phyloP scores from a whole-genome alignment of 2,888 invertebrate species.

The Aradus depressus region DNA sequence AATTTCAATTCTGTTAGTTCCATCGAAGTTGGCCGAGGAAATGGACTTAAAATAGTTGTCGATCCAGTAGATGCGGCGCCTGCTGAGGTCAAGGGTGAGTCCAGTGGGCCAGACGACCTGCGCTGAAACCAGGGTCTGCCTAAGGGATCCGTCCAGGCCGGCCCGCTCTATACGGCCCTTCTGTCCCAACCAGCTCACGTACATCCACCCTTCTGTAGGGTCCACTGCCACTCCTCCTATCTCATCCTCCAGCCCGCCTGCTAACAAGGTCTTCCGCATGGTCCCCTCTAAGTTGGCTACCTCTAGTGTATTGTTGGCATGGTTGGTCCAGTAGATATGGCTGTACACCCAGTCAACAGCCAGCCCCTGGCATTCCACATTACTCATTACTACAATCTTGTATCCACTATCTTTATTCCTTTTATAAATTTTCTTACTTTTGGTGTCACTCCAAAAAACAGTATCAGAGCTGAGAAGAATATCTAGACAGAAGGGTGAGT shows the following conservation, averaged over 20 bases:
- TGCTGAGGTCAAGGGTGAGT: conserved; percentile 80
- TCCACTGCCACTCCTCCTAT: conserved; percentile 90
- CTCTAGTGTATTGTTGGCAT: conserved; percentile 83
- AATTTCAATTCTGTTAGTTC: conserved; percentile 62
- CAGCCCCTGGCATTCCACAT: conserved; percentile 85
- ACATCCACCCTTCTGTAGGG: conserved; percentile 91
- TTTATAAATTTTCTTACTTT: conserved; percentile 82
- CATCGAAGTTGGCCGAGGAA: conserved; percentile 80
- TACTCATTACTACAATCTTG: conserved; percentile 68
- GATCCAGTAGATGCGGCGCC: conserved; percentile 86
- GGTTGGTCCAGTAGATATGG: conserved; percentile 94
- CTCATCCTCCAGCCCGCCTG: conserved; percentile 75
- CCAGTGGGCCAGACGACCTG: conserved; percentile 96
- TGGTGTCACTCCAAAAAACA: conserved; percentile 95
- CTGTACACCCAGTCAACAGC: conserved; percentile 98
- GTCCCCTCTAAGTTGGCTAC: conserved; percentile 84
- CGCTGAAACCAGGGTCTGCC: conserved; percentile 70
- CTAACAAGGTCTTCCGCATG: conserved; percentile 77
- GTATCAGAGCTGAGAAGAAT: conserved; percentile 85
- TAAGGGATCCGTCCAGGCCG: conserved; percentile 90
- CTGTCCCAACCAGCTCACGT: conserved; percentile 96
- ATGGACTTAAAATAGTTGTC: conserved; percentile 88
- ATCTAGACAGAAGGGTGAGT: conserved; percentile 85
- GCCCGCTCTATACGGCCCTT: conserved; percentile 89
- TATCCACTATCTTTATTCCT: conserved; percentile 86